A percentile compares a stretch with the other conserved stretches of the same genome.
Evolutionary conservation across 2,797 vertebrate genomes (phyloP).

Genomic region (Alcedo quadribrachys): DNA sequence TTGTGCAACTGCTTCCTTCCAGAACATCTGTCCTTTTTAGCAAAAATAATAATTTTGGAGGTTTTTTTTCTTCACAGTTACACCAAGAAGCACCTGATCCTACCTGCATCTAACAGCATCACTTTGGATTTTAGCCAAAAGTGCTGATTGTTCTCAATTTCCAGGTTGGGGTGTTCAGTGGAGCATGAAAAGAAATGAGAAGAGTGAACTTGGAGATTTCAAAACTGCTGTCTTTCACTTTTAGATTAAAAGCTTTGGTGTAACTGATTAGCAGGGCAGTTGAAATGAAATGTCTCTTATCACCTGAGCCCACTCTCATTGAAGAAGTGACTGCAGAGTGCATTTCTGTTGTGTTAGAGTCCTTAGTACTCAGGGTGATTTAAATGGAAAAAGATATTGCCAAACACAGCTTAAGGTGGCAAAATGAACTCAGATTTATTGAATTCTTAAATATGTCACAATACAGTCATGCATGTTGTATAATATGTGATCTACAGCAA

Average conservation of each 20-base stretch:
- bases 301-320: not conserved
- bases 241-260: slow-evolving; percentile 24
- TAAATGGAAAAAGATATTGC: not conserved
- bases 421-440: slow-evolving; percentile 7
- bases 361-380: not conserved
- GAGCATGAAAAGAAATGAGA: not conserved
- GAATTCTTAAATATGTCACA: not conserved
- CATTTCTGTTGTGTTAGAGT: not conserved
- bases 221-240: slow-evolving; percentile 12
- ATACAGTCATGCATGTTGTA: not conserved
- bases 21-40: not conserved
- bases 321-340: not conserved
- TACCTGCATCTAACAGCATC: not conserved
- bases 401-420: not conserved
- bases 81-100: not conserved
- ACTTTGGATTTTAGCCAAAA: not conserved
- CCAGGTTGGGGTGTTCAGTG: not conserved
- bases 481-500: not conserved
- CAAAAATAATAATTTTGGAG: not conserved
- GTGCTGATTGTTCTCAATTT: not conserved
- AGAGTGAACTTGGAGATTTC: not conserved
- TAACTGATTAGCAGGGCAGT: not conserved
- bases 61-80: not conserved
- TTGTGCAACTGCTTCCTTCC: not conserved
- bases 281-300: slow-evolving; percentile 20